Conservation (phyloP, 2,888 invertebrate species). For the Aphrophora alni region DNA sequence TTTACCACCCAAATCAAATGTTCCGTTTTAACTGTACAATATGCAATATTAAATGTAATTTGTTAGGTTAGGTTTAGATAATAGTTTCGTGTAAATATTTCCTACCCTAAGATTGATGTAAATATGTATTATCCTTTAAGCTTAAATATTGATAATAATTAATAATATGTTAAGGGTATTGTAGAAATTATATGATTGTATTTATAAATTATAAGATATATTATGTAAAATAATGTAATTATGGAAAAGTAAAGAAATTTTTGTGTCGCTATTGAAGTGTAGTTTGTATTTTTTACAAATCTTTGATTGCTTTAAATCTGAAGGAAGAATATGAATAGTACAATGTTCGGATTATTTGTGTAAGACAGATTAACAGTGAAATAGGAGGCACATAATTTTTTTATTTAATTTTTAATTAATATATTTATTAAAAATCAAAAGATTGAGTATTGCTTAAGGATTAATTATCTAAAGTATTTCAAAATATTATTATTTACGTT, state of each 20-base stretch:
- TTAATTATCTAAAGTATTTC: no score
- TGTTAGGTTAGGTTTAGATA: background rate
- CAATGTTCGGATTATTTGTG: no score
- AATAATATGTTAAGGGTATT: background rate
- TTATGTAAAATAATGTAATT: slow-evolving; percentile 37
- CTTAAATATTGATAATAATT: background rate
- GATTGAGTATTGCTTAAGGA: no score
- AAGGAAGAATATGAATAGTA: no score
- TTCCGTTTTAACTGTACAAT: background rate
- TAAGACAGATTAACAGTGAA: no score
- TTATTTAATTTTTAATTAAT: no score
- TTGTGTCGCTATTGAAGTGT: slow-evolving; percentile 29
- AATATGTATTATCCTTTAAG: background rate
- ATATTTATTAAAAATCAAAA: no score
- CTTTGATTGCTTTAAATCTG: background rate
- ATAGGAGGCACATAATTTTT: no score
- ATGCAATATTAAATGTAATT: background rate
- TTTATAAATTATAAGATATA: slow-evolving; percentile 31
- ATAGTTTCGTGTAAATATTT: background rate
- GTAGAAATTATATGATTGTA: slow-evolving; percentile 21
- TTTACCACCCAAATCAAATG: background rate
- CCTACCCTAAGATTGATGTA: background rate
- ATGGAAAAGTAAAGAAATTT: slow-evolving; percentile 31
- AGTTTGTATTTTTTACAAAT: slow-evolving; percentile 27
- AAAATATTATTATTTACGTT: no score